A percentile compares a stretch with the other conserved stretches of the same genome.
These are phyloP conservation scores for Carollia perspicillata DNA, from an alignment of 2,113 vertebrate genomes.

Conservation along the genomic window DNA sequence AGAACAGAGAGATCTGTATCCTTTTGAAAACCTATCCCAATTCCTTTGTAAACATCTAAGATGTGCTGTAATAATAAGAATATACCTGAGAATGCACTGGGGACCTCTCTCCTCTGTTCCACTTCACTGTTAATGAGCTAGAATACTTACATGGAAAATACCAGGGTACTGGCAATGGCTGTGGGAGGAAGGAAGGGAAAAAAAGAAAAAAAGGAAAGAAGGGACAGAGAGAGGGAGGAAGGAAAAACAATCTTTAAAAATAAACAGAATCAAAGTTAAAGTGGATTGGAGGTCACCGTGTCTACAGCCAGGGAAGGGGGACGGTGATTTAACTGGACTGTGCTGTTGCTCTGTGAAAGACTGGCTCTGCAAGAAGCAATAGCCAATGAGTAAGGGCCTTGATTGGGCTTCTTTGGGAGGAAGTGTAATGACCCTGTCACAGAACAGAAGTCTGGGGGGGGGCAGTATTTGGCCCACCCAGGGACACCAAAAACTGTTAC, in stretches of 20 bases:
- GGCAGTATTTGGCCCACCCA: too few species aligned
- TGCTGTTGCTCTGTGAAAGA: background rate
- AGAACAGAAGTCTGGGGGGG: too few species aligned
- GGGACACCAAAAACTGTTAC: too few species aligned
- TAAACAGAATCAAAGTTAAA: background rate
- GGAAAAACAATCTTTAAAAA: background rate
- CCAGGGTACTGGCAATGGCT: background rate
- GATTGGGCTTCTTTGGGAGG: background rate
- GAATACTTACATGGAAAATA: background rate
- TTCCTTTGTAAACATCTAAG: background rate
- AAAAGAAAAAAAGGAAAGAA: background rate
- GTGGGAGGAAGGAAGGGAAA: background rate
- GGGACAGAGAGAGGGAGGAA: background rate
- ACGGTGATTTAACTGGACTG: background rate
- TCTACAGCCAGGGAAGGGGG: background rate
- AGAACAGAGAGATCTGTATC: background rate
- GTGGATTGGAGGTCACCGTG: background rate
- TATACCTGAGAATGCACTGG: background rate
- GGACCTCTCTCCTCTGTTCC: background rate
- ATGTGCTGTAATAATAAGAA: background rate
- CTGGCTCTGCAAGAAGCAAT: background rate
- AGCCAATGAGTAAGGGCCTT: background rate
- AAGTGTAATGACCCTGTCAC: background rate
- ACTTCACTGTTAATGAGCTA: background rate
- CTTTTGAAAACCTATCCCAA: background rate